Evolutionary conservation across 2,888 invertebrate species (phyloP).

Genomic region (Caenorhabditis panamensis): DNA sequence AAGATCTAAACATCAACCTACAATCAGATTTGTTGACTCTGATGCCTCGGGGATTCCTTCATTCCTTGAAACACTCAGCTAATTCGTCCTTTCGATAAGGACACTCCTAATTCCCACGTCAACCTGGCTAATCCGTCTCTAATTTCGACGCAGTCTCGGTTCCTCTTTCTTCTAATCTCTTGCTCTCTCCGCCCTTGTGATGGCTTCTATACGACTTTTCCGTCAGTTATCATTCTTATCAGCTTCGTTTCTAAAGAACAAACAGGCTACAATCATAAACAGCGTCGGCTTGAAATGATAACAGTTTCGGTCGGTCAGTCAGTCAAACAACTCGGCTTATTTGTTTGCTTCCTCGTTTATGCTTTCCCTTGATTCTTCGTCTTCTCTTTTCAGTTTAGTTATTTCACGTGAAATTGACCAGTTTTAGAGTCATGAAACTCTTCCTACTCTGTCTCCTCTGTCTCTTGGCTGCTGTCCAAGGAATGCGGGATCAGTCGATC

Average conservation of each 20-base stretch:
- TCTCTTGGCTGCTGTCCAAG: constrained; percentile 5
- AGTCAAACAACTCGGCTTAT: constrained; percentile 3
- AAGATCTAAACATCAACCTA: background rate
- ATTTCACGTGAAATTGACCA: background rate
- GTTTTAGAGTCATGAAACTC: constrained; percentile 33
- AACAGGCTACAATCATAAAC: constrained; percentile 30
- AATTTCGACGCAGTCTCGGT: background rate
- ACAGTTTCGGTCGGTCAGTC: constrained; percentile 25
- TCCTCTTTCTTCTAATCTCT: constrained; percentile 9
- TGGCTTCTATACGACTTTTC: constrained; percentile 45
- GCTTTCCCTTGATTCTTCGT: too few relatives aligned
- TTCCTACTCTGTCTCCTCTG: background rate
- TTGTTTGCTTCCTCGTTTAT: constrained; percentile 26
- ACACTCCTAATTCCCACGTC: background rate
- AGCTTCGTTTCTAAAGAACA: constrained; percentile 19
- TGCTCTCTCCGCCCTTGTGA: background rate
- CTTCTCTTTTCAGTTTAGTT: background rate
- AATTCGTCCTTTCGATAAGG: background rate
- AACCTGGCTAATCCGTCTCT: constrained; percentile 3
- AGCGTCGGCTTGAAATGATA: constrained; percentile 14
- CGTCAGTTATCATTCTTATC: constrained; percentile 18
- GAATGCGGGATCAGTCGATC: constrained; percentile 65
- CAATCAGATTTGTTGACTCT: too few relatives aligned
- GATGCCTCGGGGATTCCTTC: too few relatives aligned
- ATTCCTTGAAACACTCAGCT: background rate